Evolutionary conservation across 2,888 invertebrate genomes (phyloP).

Genomic region (Colletes collaris): DNA sequence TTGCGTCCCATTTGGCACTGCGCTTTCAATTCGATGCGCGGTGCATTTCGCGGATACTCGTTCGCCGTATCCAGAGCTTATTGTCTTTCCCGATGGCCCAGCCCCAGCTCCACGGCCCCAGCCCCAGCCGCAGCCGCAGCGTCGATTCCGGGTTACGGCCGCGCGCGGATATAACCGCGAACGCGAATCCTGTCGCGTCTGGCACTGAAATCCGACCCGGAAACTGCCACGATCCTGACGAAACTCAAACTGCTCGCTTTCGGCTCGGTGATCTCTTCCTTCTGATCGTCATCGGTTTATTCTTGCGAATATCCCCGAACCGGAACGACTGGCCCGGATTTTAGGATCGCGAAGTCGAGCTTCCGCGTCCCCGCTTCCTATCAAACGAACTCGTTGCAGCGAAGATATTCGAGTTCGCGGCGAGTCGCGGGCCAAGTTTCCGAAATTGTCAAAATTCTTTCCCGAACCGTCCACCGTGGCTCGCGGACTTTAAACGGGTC

Average conservation of each 20-base stretch:
- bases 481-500: neutral
- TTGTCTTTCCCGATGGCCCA: constrained; percentile 68
- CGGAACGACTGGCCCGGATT: neutral
- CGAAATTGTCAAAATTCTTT: neutral
- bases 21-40: constrained; percentile 74
- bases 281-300: constrained; percentile 14
- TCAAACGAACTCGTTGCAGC: neutral
- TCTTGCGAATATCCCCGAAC: neutral
- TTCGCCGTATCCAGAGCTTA: constrained; percentile 68
- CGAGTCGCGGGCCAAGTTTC: neutral
- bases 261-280: constrained; percentile 5
- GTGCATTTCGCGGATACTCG: constrained; percentile 71
- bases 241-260: constrained; percentile 23
- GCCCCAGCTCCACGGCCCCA: constrained; percentile 3
- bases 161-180: constrained; percentile 8
- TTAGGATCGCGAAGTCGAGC: neutral
- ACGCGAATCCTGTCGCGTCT: constrained; percentile 29
- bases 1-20: constrained; percentile 79
- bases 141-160: constrained; percentile 63
- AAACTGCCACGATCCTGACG: constrained; percentile 27
- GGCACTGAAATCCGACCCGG: constrained; percentile 37
- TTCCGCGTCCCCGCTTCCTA: neutral
- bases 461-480: no score
- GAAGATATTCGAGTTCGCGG: neutral
- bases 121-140: constrained; percentile 47